Percentiles rank a stretch among this genome's conserved stretches.
These are phyloP conservation scores for Myotis findleyi DNA, from an alignment of 2,797 vertebrate genomes.

Conservation along the genomic window DNA sequence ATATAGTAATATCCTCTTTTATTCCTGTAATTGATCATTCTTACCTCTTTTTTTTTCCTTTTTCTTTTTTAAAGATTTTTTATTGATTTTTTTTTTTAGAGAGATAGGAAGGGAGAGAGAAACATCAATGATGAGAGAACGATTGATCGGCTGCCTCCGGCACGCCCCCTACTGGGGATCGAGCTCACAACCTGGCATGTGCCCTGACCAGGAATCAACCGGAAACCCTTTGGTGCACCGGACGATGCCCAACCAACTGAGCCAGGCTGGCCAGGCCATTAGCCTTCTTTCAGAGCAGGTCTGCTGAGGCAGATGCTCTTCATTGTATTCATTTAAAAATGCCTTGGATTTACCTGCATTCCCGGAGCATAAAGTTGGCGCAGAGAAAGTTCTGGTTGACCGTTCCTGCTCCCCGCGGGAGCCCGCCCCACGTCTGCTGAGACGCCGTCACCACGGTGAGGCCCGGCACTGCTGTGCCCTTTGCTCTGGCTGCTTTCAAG, in stretches of 20 bases:
- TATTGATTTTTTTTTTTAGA: background rate
- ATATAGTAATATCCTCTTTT: background rate
- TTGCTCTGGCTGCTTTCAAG: background rate
- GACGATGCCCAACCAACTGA: no score
- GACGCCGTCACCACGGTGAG: fast-evolving
- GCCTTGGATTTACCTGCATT: background rate
- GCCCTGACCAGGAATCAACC: no score
- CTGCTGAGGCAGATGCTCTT: background rate
- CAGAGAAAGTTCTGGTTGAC: background rate
- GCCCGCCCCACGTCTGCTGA: no score
- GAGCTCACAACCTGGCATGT: no score
- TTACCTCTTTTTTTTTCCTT: background rate
- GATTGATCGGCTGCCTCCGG: no score
- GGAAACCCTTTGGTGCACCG: no score
- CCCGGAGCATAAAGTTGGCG: background rate
- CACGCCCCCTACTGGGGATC: no score
- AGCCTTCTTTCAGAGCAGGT: background rate
- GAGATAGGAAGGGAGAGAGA: background rate
- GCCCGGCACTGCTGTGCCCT: fast-evolving
- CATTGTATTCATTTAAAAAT: background rate
- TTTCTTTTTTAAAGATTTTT: background rate
- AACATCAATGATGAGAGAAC: background rate
- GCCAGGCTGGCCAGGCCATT: no score
- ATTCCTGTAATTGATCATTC: background rate
- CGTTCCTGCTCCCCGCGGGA: no score